Conservation (phyloP, 2,888 invertebrate genomes). For the Eupsilia transversa region DNA sequence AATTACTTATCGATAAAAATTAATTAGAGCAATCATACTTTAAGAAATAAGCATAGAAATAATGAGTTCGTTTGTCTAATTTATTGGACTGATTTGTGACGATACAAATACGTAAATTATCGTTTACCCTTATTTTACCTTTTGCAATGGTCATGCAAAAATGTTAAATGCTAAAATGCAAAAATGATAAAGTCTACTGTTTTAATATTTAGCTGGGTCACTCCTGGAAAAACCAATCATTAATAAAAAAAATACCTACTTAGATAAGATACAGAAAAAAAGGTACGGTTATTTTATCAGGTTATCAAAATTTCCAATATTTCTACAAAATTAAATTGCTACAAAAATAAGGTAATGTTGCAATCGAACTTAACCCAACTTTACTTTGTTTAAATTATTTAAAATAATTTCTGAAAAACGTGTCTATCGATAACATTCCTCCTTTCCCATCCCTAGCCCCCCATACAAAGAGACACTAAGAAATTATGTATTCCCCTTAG, state of each 20-base stretch:
- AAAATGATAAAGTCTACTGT: no score
- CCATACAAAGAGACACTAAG: constrained; percentile 89
- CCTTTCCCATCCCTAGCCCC: constrained; percentile 73
- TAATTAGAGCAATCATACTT: not conserved
- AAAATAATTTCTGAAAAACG: not conserved
- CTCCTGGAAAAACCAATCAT: not conserved
- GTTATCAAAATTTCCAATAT: not conserved
- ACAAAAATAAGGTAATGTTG: no score
- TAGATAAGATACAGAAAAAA: not conserved
- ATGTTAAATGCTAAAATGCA: no score
- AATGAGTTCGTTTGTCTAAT: no score
- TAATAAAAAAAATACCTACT: not conserved
- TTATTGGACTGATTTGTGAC: not conserved
- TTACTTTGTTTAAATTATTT: not conserved
- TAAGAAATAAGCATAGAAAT: not conserved
- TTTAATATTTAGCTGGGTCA: not conserved
- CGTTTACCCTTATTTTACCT: not conserved
- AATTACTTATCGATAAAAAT: constrained; percentile 57
- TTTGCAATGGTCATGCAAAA: not conserved
- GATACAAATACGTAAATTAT: not conserved
- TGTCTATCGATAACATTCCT: constrained; percentile 45
- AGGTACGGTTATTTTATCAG: not conserved
- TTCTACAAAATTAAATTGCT: not conserved
- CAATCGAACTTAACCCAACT: not conserved
- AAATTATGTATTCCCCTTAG: constrained; percentile 90